phyloP scores from a whole-genome alignment of 1,140 invertebrate species.

The Aphidius ervi region DNA sequence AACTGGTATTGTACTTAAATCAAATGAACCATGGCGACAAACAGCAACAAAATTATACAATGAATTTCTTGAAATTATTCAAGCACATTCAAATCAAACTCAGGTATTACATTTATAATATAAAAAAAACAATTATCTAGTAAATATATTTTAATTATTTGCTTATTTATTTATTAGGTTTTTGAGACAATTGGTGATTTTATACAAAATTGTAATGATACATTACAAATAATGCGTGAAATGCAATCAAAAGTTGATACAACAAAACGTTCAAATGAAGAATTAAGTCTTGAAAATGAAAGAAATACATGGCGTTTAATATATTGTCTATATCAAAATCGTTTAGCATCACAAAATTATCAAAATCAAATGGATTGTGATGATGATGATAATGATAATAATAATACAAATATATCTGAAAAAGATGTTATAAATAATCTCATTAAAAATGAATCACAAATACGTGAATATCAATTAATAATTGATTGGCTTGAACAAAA shows the following conservation, averaged over 20 bases:
- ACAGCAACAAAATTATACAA: slow-evolving; percentile 55
- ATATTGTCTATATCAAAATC: slow-evolving; percentile 74
- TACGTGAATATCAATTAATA: slow-evolving; percentile 78
- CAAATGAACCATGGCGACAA: slow-evolving; percentile 50
- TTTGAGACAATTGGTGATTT: slow-evolving; percentile 59
- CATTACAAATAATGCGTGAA: slow-evolving; percentile 51
- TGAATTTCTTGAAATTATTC: slow-evolving; percentile 59
- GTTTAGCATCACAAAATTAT: slow-evolving; percentile 49
- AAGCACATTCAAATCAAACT: slow-evolving; percentile 48
- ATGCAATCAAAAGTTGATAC: slow-evolving; percentile 59
- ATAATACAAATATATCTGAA: slow-evolving; percentile 50
- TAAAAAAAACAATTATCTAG: background rate
- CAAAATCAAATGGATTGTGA: slow-evolving; percentile 53
- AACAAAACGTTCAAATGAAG: slow-evolving; percentile 39
- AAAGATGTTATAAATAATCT: slow-evolving; percentile 61
- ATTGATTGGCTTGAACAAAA: slow-evolving; percentile 91
- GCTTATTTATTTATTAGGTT: slow-evolving; percentile 38
- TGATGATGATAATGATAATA: slow-evolving; percentile 8
- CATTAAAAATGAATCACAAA: slow-evolving; percentile 62
- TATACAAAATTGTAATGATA: slow-evolving; percentile 55
- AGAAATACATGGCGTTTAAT: slow-evolving; percentile 83
- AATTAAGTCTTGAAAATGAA: slow-evolving; percentile 65
- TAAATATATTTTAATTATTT: background rate
- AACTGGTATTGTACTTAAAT: slow-evolving; percentile 51
- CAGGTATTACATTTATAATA: background rate